These are phyloP conservation scores for Drosophila pegasa DNA, from an alignment of 2,888 invertebrate species.

Conservation along the genomic window DNA sequence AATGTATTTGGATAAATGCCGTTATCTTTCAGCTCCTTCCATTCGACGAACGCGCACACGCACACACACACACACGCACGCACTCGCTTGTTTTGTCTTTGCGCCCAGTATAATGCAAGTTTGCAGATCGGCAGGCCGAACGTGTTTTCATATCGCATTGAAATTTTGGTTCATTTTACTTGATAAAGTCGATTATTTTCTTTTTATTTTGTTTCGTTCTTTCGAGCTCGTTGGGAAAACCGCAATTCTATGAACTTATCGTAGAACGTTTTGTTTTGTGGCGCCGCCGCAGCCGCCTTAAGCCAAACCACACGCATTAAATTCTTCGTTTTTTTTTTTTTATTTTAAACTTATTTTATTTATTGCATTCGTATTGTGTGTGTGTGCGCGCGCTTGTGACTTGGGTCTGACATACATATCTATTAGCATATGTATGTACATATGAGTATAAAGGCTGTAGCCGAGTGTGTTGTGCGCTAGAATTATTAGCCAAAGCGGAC, in stretches of 20 bases:
- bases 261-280: slow-evolving; percentile 38
- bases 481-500: slow-evolving; percentile 19
- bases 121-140: slow-evolving; percentile 51
- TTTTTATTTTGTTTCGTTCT: background rate
- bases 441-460: slow-evolving; percentile 20
- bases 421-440: background rate
- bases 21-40: slow-evolving; percentile 33
- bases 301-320: slow-evolving; percentile 36
- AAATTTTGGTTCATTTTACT: slow-evolving; percentile 25
- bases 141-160: slow-evolving; percentile 20
- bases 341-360: slow-evolving; percentile 21
- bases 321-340: slow-evolving; percentile 19
- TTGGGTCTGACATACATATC: slow-evolving; percentile 1
- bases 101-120: background rate
- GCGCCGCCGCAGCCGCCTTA: slow-evolving; percentile 16
- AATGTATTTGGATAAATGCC: slow-evolving; percentile 32
- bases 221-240: slow-evolving; percentile 12
- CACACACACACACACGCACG: background rate
- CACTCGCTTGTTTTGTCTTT: background rate
- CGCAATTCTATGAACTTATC: slow-evolving; percentile 30
- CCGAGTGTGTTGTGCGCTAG: slow-evolving; percentile 25
- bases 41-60: too few relatives aligned
- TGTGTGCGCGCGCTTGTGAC: slow-evolving; percentile 2
- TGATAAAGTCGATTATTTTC: background rate
- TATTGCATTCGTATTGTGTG: slow-evolving; percentile 12